Evolutionary conservation across 2,888 invertebrate genomes (phyloP).

Genomic region (Dryobotodes eremita): DNA sequence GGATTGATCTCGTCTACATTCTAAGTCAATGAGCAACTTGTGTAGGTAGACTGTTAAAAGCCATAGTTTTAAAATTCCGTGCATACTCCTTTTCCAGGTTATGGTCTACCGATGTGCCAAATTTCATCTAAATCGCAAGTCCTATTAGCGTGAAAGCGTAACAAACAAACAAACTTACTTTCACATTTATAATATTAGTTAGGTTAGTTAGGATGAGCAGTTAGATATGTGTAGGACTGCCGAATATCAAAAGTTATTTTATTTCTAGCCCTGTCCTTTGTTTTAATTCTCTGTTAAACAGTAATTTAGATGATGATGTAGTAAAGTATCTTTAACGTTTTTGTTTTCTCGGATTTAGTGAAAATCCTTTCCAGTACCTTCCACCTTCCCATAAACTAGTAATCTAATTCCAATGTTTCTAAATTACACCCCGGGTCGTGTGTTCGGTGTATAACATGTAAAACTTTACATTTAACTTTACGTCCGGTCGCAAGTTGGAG

Average conservation of each 20-base stretch:
- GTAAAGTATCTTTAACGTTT: neutral
- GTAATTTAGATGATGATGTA: neutral
- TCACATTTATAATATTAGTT: too few relatives aligned
- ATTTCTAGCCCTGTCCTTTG: neutral
- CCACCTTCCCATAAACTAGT: neutral
- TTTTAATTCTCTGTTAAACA: conserved; percentile 1
- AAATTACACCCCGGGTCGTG: neutral
- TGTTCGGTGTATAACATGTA: neutral
- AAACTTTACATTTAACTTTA: neutral
- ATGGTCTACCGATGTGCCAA: too few relatives aligned
- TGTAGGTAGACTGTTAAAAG: neutral
- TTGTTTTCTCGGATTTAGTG: neutral
- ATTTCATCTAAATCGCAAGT: too few relatives aligned
- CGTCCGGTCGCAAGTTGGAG: conserved; percentile 37
- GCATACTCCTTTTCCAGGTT: too few relatives aligned
- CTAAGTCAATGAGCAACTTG: conserved; percentile 14
- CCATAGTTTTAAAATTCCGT: neutral
- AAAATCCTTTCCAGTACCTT: neutral
- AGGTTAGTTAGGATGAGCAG: neutral
- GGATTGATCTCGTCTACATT: conserved; percentile 36
- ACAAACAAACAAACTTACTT: too few relatives aligned
- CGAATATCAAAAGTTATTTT: neutral
- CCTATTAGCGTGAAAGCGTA: too few relatives aligned
- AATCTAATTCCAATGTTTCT: neutral
- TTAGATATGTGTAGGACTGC: neutral